These are phyloP conservation scores for Propithecus deckenii DNA, from an alignment of 2,797 vertebrate genomes.

Conservation along the genomic window DNA sequence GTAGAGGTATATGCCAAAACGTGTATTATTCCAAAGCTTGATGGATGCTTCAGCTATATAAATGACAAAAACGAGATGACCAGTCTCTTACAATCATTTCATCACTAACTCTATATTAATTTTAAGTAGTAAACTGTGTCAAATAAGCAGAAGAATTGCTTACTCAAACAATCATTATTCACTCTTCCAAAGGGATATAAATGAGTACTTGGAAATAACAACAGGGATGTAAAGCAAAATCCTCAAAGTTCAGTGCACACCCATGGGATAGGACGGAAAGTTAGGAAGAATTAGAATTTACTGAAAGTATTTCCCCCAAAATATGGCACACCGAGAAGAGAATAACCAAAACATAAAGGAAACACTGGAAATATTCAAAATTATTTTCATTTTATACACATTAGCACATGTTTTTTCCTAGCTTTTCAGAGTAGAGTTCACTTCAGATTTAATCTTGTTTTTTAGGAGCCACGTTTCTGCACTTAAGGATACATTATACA, in stretches of 20 bases:
- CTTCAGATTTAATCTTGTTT: conserved; percentile 1
- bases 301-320: background rate
- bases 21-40: background rate
- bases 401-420: background rate
- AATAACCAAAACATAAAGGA: background rate
- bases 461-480: background rate
- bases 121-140: background rate
- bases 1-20: background rate
- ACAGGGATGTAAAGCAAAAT: background rate
- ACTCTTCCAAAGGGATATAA: background rate
- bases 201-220: background rate
- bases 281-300: background rate
- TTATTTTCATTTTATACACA: conserved; percentile 39
- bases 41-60: background rate
- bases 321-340: background rate
- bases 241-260: background rate
- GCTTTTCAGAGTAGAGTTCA: background rate
- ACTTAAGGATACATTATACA: background rate
- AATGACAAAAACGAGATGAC: background rate
- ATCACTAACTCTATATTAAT: background rate
- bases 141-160: background rate
- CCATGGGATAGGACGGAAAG: background rate
- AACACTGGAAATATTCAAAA: conserved; percentile 30
- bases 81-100: background rate
- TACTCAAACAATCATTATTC: background rate